phyloP scores from a whole-genome alignment of 2,888 invertebrate species.

The Tenthredo mesomela region DNA sequence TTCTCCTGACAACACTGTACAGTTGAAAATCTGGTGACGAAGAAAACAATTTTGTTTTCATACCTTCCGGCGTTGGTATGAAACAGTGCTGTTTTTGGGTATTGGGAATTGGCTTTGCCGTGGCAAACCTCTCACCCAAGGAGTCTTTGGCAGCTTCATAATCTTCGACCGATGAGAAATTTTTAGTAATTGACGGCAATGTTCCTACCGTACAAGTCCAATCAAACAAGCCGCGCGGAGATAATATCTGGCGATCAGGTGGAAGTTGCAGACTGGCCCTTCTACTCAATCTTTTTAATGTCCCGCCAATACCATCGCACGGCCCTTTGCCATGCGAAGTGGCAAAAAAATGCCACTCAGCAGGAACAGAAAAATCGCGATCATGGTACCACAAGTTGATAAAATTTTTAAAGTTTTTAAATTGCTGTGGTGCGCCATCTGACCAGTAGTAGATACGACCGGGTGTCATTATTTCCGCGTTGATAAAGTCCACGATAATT shows the following conservation, averaged over 20 bases:
- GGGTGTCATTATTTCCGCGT: not conserved
- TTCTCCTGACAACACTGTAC: not conserved
- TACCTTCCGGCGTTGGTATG: constrained; percentile 52
- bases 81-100: constrained; percentile 54
- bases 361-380: constrained; percentile 31
- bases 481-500: constrained; percentile 52
- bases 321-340: constrained; percentile 27
- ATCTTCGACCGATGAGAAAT: constrained; percentile 41
- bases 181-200: constrained; percentile 46
- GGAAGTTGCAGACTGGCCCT: constrained; percentile 23
- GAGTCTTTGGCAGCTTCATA: constrained; percentile 48
- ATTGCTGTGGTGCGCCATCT: constrained; percentile 40
- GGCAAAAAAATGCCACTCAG: constrained; percentile 44
- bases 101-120: constrained; percentile 38
- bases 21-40: not conserved
- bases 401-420: constrained; percentile 40
- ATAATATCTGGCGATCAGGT: constrained; percentile 49
- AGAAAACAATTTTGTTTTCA: constrained; percentile 45
- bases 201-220: constrained; percentile 45
- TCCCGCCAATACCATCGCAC: constrained; percentile 38
- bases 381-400: constrained; percentile 23
- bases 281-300: constrained; percentile 1
- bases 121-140: constrained; percentile 41
- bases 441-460: constrained; percentile 16
- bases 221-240: constrained; percentile 52